Conservation (phyloP, 1,140 invertebrate species). For the Vanessa tameamea region DNA sequence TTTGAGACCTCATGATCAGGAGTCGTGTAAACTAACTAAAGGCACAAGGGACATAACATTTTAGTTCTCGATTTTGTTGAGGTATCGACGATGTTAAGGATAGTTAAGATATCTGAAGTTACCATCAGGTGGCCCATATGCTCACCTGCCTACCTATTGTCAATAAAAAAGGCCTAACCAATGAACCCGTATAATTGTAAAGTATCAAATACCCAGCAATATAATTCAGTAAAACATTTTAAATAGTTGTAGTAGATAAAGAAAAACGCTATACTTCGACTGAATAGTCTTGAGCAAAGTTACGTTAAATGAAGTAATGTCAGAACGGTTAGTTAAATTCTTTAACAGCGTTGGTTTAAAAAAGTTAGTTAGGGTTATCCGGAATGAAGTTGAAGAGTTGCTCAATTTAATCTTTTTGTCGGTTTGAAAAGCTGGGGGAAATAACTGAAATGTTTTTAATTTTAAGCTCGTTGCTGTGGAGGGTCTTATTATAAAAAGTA, state of each 20-base stretch:
- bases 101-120: too few relatives aligned
- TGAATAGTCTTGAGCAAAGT: conserved; percentile 6
- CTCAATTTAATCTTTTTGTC: conserved; percentile 21
- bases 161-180: neutral
- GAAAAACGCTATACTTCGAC: too few relatives aligned
- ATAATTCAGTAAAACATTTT: too few relatives aligned
- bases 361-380: conserved; percentile 21
- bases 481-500: neutral
- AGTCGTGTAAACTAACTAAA: too few relatives aligned
- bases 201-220: neutral
- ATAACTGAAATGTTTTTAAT: conserved; percentile 20
- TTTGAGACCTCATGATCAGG: too few relatives aligned
- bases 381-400: conserved; percentile 19
- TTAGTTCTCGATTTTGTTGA: too few relatives aligned
- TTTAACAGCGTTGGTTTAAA: conserved; percentile 16
- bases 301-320: conserved; percentile 14
- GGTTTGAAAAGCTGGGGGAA: conserved; percentile 18
- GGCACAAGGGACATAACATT: too few relatives aligned
- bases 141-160: neutral
- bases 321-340: conserved; percentile 25
- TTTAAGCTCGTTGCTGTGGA: conserved; percentile 6
- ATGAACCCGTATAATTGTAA: neutral
- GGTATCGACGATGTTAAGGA: too few relatives aligned
- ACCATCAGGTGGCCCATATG: too few relatives aligned
- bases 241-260: too few relatives aligned